These are phyloP conservation scores for Entomobrya multifasciata DNA, from an alignment of 2,888 invertebrate genomes.

Conservation along the genomic window DNA sequence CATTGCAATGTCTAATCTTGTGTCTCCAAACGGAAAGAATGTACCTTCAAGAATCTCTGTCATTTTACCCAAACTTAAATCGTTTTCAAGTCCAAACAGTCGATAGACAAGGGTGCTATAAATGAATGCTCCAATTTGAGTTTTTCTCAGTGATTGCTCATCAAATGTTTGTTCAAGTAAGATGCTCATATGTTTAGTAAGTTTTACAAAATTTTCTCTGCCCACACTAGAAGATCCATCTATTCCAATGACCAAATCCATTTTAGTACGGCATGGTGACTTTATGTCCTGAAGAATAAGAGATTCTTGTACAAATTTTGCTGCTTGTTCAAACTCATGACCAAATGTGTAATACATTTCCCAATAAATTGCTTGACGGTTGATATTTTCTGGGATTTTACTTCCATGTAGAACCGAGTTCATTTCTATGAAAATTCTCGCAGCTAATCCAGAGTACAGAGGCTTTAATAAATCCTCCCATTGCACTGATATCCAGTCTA, in stretches of 20 bases:
- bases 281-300: background rate
- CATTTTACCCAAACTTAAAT: slow-evolving; percentile 26
- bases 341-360: slow-evolving; percentile 16
- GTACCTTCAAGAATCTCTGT: background rate
- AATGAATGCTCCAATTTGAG: slow-evolving; percentile 30
- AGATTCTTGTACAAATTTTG: slow-evolving; percentile 19
- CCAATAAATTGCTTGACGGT: slow-evolving; percentile 61
- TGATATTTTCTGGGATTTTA: slow-evolving; percentile 49
- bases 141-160: background rate
- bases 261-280: slow-evolving; percentile 38
- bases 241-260: slow-evolving; percentile 54
- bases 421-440: slow-evolving; percentile 42
- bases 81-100: slow-evolving; percentile 23
- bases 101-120: background rate
- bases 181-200: background rate
- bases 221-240: slow-evolving; percentile 64
- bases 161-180: background rate
- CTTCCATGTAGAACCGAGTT: background rate
- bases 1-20: slow-evolving; percentile 52
- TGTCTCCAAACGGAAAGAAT: slow-evolving; percentile 26
- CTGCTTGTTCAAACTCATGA: background rate
- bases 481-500: slow-evolving; percentile 52
- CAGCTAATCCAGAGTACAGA: slow-evolving; percentile 72
- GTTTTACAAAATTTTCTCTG: background rate
- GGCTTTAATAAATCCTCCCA: slow-evolving; percentile 64